These are phyloP conservation scores for Epinephelus awoara DNA, from an alignment of 2,797 vertebrate genomes.

Conservation along the genomic window DNA sequence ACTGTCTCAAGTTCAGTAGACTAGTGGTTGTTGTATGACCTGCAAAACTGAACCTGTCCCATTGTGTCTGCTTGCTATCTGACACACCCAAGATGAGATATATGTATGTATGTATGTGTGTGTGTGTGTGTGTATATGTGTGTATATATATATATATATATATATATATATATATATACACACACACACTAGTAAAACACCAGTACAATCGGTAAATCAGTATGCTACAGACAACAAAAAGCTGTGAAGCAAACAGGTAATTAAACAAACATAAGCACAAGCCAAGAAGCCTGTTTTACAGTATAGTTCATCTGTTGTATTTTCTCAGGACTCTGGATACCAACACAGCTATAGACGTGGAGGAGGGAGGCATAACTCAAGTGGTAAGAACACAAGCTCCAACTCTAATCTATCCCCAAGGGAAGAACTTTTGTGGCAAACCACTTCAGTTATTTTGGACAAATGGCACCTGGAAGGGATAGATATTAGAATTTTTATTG, in stretches of 20 bases:
- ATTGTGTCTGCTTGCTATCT: no score
- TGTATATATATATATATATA: no score
- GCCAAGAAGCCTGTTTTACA: neutral
- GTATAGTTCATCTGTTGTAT: neutral
- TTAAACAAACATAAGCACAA: neutral
- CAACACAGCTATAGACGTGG: slow-evolving; percentile 90
- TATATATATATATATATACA: no score
- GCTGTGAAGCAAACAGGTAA: neutral
- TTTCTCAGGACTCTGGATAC: slow-evolving; percentile 89
- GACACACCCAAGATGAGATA: no score
- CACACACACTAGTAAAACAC: neutral
- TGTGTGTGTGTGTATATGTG: no score
- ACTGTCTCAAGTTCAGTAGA: no score
- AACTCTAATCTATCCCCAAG: neutral
- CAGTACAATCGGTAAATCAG: neutral
- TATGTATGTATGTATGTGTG: no score
- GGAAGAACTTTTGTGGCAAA: neutral
- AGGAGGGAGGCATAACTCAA: slow-evolving; percentile 86
- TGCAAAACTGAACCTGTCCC: no score
- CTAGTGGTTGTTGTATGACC: no score
- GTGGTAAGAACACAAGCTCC: slow-evolving; percentile 83
- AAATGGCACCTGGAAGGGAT: neutral
- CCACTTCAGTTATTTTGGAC: neutral
- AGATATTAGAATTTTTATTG: neutral
- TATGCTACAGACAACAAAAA: neutral